These are phyloP conservation scores for Clarias laeviceps DNA, from an alignment of 2,797 vertebrate species.

Conservation along the genomic window DNA sequence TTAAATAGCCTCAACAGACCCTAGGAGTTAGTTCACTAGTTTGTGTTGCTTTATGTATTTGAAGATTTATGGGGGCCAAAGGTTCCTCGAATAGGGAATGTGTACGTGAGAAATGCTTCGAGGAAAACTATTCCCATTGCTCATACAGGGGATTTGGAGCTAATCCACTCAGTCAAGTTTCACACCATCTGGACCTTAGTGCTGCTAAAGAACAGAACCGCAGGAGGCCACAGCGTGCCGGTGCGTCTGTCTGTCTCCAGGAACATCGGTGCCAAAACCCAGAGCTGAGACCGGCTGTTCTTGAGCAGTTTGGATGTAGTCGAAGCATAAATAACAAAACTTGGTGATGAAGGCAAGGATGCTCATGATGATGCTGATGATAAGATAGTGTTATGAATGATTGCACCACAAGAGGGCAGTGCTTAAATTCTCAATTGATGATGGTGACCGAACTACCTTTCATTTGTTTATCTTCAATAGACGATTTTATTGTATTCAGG, in stretches of 20 bases:
- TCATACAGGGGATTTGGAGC: slow-evolving; percentile 69
- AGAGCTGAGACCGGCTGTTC: slow-evolving; percentile 38
- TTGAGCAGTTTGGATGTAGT: slow-evolving; percentile 35
- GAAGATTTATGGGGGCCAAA: neutral
- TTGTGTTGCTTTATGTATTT: neutral
- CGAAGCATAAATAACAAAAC: slow-evolving; percentile 47
- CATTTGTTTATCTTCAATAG: neutral
- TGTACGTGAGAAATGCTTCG: slow-evolving; percentile 30
- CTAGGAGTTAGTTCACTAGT: neutral
- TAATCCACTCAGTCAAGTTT: slow-evolving; percentile 79
- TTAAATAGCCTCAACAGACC: neutral
- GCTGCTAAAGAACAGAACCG: slow-evolving; percentile 77
- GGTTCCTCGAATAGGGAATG: neutral
- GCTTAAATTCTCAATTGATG: slow-evolving; percentile 46
- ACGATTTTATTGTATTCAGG: neutral
- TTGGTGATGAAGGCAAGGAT: slow-evolving; percentile 30
- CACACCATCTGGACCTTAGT: slow-evolving; percentile 81
- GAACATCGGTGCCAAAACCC: slow-evolving; percentile 39
- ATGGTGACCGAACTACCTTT: neutral
- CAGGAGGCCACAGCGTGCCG: slow-evolving; percentile 64
- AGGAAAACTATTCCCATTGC: slow-evolving; percentile 3
- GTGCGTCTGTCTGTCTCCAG: slow-evolving; percentile 41
- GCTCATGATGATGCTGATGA: slow-evolving; percentile 30
- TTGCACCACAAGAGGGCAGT: slow-evolving; percentile 72
- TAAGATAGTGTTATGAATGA: slow-evolving; percentile 39